Percentiles rank a stretch among this genome's conserved stretches.
These are phyloP conservation scores for Ditylenchus weischeri DNA, from an alignment of 2,888 invertebrate species.

Conservation along the genomic window DNA sequence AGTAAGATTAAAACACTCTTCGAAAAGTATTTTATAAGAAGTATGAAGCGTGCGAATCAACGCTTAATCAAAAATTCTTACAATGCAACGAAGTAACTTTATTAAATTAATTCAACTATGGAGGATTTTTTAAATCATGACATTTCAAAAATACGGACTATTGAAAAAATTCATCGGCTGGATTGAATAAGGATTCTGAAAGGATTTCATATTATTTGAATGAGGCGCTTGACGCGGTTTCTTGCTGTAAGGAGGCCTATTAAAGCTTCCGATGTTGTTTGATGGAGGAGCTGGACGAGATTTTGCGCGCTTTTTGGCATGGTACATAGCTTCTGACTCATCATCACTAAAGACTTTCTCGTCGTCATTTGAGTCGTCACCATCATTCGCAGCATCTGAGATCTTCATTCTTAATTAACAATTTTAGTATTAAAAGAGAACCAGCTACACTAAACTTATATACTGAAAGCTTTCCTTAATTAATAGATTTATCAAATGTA, in stretches of 20 bases:
- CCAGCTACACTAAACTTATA: too few relatives aligned
- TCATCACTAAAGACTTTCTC: constrained; percentile 57
- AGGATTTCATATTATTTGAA: neutral
- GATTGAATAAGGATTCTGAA: neutral
- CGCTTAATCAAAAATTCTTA: too few relatives aligned
- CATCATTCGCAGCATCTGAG: constrained; percentile 53
- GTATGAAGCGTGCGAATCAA: too few relatives aligned
- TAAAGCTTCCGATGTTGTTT: neutral
- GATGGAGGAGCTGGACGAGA: constrained; percentile 10
- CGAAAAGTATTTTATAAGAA: too few relatives aligned
- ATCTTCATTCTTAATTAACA: constrained; percentile 15
- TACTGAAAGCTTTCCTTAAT: too few relatives aligned
- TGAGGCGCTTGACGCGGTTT: neutral
- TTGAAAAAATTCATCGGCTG: constrained; percentile 2
- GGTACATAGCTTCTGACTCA: constrained; percentile 47
- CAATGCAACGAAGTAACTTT: too few relatives aligned
- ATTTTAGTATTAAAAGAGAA: too few relatives aligned
- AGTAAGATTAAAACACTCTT: too few relatives aligned
- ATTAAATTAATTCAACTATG: too few relatives aligned
- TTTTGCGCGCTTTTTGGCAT: constrained; percentile 31
- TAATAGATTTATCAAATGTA: too few relatives aligned
- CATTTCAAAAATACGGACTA: neutral
- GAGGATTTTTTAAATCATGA: too few relatives aligned
- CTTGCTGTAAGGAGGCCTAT: neutral
- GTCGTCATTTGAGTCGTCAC: constrained; percentile 51